Evolutionary conservation across 2,888 invertebrate species (phyloP), one percentile per base, ranked within the genome.

Genomic region (Protophormia terraenovae): DNA sequence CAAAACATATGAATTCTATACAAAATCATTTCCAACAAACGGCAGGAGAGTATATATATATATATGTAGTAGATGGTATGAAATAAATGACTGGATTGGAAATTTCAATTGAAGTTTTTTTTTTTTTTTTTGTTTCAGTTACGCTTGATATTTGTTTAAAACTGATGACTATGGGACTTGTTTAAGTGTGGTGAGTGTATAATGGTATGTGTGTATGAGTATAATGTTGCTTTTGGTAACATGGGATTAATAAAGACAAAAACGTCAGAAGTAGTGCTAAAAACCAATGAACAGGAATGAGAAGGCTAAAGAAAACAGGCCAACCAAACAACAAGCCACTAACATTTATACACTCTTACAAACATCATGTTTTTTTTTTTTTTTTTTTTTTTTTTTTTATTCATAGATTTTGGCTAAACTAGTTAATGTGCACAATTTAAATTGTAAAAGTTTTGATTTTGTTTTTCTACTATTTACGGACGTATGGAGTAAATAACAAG

Each of bases 391-490:
- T n/a, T n/a, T n/a, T n/a, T n/a, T n/a, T 41, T 55, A 45, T 75
- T 76, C 76, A 45, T 58, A 45, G 45, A 32, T 58, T 47, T 47
- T 22, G n/a, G 29, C 14, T 47, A 84, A 84, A 84, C 80, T 66
- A 81, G 84, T 84, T 84, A 81, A 84, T 81, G 72, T 64, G 79
- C 71, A 60, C 72, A 84, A 81, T 81, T 84, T 72, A 73, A 72
- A 72, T 72, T 71, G 84, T 53, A 72, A 80, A 84, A 84, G 80
- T 77, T 81, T 81, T 50, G 27, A 55, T 29, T 58, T 58, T 58
- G 14, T 27, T 58, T 58, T 27, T 29, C 16, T 7, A n/a, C 8
- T 58, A 6, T 24, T 14, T 16, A 10, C 16, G 24, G 8, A 35
- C 12, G 19, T 22, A 41, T n/a, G 2, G n/a, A n/a, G n/a, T n/a